These are phyloP conservation scores for Adelosebastes latens DNA, from an alignment of 2,797 vertebrate species.

Conservation along the genomic window DNA sequence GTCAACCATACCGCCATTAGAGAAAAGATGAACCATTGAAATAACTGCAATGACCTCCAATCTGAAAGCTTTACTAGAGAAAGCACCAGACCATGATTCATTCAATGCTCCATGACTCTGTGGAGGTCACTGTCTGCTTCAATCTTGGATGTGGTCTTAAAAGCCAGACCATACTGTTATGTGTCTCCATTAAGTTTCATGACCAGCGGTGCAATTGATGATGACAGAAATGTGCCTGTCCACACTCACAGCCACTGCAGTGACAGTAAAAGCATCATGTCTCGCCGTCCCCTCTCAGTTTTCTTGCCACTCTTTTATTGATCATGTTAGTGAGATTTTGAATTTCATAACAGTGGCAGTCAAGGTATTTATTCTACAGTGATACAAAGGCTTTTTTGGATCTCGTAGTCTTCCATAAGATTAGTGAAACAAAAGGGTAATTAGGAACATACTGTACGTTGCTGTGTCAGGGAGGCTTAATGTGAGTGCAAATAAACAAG, in stretches of 20 bases:
- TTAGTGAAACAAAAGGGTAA: not conserved
- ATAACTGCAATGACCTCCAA: slow-evolving; percentile 53
- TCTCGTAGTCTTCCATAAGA: not conserved
- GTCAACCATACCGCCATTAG: slow-evolving; percentile 53
- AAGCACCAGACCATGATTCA: slow-evolving; percentile 54
- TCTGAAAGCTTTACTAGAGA: slow-evolving; percentile 45
- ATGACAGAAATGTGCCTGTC: slow-evolving; percentile 33
- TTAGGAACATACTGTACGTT: not conserved
- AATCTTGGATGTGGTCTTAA: slow-evolving; percentile 40
- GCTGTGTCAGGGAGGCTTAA: not conserved
- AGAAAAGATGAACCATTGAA: slow-evolving; percentile 54
- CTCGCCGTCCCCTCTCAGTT: not conserved
- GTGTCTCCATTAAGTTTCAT: slow-evolving; percentile 42
- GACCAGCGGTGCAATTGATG: slow-evolving; percentile 30
- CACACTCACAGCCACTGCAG: not conserved
- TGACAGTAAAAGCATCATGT: not conserved
- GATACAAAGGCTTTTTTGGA: not conserved
- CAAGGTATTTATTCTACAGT: not conserved
- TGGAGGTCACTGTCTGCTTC: slow-evolving; percentile 45
- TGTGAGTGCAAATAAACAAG: not conserved
- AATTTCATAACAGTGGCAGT: not conserved
- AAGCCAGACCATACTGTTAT: slow-evolving; percentile 22
- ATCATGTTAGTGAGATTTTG: not conserved
- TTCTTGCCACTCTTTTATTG: not conserved
- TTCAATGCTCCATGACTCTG: slow-evolving; percentile 31